phyloP scores from a whole-genome alignment of 2,888 invertebrate genomes.

The Leptopilina myrica region DNA sequence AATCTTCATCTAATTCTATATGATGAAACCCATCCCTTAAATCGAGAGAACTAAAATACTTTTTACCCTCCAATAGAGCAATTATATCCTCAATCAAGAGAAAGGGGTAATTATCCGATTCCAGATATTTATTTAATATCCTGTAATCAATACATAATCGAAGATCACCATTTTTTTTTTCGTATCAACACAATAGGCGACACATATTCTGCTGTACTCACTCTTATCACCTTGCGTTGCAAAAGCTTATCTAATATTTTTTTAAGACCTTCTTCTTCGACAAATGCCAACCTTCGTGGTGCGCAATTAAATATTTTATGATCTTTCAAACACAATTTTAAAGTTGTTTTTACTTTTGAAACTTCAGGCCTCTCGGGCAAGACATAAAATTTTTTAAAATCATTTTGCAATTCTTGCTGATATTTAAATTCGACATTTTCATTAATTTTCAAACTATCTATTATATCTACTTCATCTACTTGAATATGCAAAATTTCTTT shows the following conservation, averaged over 20 bases:
- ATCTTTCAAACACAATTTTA: slow-evolving; percentile 44
- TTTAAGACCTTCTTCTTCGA: slow-evolving; percentile 43
- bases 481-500: slow-evolving; percentile 40
- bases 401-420: slow-evolving; percentile 40
- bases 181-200: no score
- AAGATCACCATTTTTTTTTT: no score
- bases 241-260: slow-evolving; percentile 31
- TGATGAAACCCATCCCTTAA: slow-evolving; percentile 52
- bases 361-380: neutral
- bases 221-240: slow-evolving; percentile 45
- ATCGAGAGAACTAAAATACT: slow-evolving; percentile 43
- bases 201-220: no score
- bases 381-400: neutral
- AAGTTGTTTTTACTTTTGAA: slow-evolving; percentile 40
- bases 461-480: neutral
- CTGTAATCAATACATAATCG: no score
- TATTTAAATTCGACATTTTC: neutral
- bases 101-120: slow-evolving; percentile 46
- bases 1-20: slow-evolving; percentile 43
- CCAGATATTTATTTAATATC: no score
- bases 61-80: slow-evolving; percentile 41
- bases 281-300: slow-evolving; percentile 43
- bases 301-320: slow-evolving; percentile 48
- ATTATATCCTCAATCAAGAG: slow-evolving; percentile 50
- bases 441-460: slow-evolving; percentile 30